Conservation (phyloP, 2,797 vertebrate genomes). For the Morus bassanus region DNA sequence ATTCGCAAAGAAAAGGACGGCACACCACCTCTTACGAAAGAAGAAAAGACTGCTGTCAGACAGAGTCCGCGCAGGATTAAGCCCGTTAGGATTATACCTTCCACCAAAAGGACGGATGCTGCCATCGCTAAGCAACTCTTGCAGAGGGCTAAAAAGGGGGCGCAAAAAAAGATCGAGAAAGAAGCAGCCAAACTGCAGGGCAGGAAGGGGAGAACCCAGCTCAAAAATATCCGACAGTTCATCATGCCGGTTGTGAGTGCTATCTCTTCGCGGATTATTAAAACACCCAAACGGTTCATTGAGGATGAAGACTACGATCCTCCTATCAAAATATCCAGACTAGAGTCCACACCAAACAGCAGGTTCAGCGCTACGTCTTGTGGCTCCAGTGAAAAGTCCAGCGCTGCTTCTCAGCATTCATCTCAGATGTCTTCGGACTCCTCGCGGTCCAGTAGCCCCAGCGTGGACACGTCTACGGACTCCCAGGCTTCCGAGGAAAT, state of each 20-base stretch:
- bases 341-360: conserved; percentile 82
- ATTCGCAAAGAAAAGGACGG: conserved; percentile 82
- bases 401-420: conserved; percentile 93
- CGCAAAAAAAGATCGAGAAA: conserved; percentile 89
- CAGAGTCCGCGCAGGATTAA: conserved; percentile 96
- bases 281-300: conserved; percentile 97
- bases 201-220: conserved; percentile 87
- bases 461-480: conserved; percentile 93
- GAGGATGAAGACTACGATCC: conserved; percentile 95
- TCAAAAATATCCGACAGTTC: conserved; percentile 97
- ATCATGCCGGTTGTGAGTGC: conserved; percentile 99
- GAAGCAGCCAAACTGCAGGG: conserved; percentile 86
- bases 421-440: conserved; percentile 96
- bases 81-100: conserved; percentile 91
- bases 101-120: conserved; percentile 94
- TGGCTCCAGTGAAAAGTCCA: conserved; percentile 88
- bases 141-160: conserved; percentile 94
- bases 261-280: conserved; percentile 95
- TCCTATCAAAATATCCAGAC: conserved; percentile 90
- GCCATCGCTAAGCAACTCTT: conserved; percentile 95
- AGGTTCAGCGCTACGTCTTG: conserved; percentile 89
- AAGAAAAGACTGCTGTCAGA: conserved; percentile 80
- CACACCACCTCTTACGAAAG: conserved; percentile 65
- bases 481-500: conserved; percentile 95
- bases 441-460: conserved; percentile 95